Percentiles rank a stretch among this genome's conserved stretches.
phyloP scores from a whole-genome alignment of 2,888 invertebrate genomes.

The Campoplex capitator region DNA sequence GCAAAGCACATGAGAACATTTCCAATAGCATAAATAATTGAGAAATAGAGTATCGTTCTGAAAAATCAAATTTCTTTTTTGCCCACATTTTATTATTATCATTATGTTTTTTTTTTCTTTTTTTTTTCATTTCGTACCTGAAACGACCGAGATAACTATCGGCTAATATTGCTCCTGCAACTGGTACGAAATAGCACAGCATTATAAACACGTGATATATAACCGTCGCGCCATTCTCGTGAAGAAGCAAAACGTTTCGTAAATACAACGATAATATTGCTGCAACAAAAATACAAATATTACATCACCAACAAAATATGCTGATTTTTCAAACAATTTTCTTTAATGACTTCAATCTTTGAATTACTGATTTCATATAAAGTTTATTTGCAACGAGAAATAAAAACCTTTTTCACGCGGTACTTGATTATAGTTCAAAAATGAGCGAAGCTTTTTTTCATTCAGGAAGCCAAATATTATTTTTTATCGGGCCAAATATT shows the following conservation, averaged over 20 bases:
- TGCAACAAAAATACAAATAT: conserved; percentile 80
- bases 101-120: not conserved
- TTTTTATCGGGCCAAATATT: no score
- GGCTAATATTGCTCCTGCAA: conserved; percentile 91
- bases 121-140: conserved; percentile 80
- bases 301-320: not conserved
- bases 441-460: no score
- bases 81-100: not conserved
- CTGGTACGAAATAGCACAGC: conserved; percentile 91
- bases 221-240: conserved; percentile 89
- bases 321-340: not conserved
- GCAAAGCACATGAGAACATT: conserved; percentile 89
- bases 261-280: conserved; percentile 93
- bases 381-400: no score
- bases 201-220: conserved; percentile 92
- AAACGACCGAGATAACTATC: conserved; percentile 93
- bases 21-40: conserved; percentile 90
- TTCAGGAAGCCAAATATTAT: no score
- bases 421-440: no score
- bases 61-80: conserved; percentile 34
- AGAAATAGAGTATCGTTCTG: conserved; percentile 90
- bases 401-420: no score
- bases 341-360: not conserved
- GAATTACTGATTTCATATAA: no score
- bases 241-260: conserved; percentile 88